Conservation (phyloP, 37 sponge, comb jelly and placozoan genomes). For the Crambe crambe region DNA sequence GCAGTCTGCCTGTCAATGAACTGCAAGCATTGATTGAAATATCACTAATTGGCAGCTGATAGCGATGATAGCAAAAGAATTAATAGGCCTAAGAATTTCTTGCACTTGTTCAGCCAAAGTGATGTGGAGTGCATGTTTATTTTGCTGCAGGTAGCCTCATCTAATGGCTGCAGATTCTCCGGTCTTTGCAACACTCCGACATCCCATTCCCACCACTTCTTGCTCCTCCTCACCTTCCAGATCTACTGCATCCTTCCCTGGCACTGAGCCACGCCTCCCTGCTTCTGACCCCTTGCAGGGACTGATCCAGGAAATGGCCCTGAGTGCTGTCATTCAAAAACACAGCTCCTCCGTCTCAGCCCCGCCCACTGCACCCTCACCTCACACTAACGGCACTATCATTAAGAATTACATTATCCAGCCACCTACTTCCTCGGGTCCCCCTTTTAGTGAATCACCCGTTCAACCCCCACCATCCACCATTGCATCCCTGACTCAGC, state of each 20-base stretch:
- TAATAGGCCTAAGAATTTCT: neutral
- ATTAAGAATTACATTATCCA: conserved; percentile 6
- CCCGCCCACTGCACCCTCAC: neutral
- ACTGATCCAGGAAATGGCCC: conserved; percentile 45
- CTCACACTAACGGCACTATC: conserved; percentile 6
- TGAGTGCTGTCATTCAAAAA: conserved; percentile 63
- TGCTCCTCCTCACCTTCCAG: neutral
- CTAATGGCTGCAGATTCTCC: conserved; percentile 4
- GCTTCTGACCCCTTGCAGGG: conserved; percentile 1
- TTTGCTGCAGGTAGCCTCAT: neutral
- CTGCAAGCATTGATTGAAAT: neutral
- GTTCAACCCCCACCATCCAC: neutral
- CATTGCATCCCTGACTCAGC: neutral
- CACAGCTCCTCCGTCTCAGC: conserved; percentile 19
- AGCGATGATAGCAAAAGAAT: neutral
- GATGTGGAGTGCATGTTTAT: neutral
- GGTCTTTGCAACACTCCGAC: conserved; percentile 3
- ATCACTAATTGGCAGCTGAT: neutral
- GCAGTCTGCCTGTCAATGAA: neutral
- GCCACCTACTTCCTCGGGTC: neutral
- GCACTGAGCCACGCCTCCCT: neutral
- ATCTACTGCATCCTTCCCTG: neutral
- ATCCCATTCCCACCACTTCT: neutral
- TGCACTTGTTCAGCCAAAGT: neutral
- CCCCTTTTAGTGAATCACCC: neutral